Base-by-base conservation (phyloP, 1,140 invertebrate species). In the Apis cerana region DNA sequence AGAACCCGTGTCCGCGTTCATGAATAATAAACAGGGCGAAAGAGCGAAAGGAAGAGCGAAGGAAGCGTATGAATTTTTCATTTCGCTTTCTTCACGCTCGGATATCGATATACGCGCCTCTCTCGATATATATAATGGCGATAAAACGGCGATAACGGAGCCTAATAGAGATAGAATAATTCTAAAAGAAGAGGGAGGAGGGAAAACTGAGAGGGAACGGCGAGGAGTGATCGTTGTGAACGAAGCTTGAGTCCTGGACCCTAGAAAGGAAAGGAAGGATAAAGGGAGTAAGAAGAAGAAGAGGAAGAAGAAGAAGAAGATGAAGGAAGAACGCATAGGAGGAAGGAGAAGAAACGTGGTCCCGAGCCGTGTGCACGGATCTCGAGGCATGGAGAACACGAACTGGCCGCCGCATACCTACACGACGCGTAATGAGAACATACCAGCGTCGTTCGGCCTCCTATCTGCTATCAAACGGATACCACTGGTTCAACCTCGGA, bases 391-490 rank as follows among this genome's bases (percentile, higher is more conserved):
- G 64, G 68, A 80, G 75, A 81, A 84, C 82, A 79, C 81, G 82
- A 69, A 77, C 82, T 71, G 71, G 82, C 83, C 91, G 83, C 88
- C 88, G 91, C 92, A 93, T 93, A 92, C 92, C 93, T 91, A 91
- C 92, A 92, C 92, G 92, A 92, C 92, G 91, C 91, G 92, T 94
- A 94, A 94, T 94, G 93, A 94, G 93, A 94, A 94, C 93, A 92
- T 93, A 93, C 90, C 92, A 92, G 91, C 91, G 91, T 91, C 91
- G 91, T 91, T 91, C 91, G 90, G 90, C 85, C 90, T 91, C 85
- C 91, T 92, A 92, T 92, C 91, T 92, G 87, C 89, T 92, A 92
- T 92, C 91, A 91, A 91, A 91, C 90, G 88, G 90, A 92, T 92
- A 91, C 86, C 86, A 84, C 75, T 78, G 71, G 83, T 62, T 85